A percentile compares a stretch with the other conserved stretches of the same genome.
phyloP scores from a whole-genome alignment of 2,113 vertebrate genomes.

The Chelonoidis abingdonii region DNA sequence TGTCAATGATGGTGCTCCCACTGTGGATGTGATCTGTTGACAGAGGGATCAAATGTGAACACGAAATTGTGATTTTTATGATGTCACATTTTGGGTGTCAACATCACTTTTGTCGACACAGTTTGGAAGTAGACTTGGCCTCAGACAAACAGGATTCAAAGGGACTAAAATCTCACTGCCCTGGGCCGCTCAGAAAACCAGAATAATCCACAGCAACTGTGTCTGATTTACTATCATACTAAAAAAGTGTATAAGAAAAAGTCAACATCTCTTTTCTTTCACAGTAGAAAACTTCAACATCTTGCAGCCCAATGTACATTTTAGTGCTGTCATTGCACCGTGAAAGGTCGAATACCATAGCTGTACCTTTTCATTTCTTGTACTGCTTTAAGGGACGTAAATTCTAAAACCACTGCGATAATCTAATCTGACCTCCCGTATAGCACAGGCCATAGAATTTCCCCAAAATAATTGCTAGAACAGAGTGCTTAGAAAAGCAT shows the following conservation, averaged over 20 bases:
- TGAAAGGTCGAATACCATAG: conserved; percentile 64
- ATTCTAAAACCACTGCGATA: neutral
- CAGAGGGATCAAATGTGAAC: too few relatives aligned
- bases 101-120: too few relatives aligned
- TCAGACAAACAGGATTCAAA: neutral
- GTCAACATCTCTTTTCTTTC: conserved; percentile 73
- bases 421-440: neutral
- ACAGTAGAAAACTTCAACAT: conserved; percentile 51
- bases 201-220: conserved; percentile 31
- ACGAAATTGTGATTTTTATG: too few relatives aligned
- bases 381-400: conserved; percentile 54
- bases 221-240: conserved; percentile 57
- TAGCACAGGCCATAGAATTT: neutral
- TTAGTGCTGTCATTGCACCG: conserved; percentile 53
- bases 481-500: neutral
- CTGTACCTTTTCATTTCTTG: conserved; percentile 62
- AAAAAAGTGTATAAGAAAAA: conserved; percentile 53
- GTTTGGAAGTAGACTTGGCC: too few relatives aligned
- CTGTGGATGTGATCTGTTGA: too few relatives aligned
- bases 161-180: neutral
- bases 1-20: too few relatives aligned
- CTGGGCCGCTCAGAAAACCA: conserved; percentile 39
- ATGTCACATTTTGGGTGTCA: too few relatives aligned
- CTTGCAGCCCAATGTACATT: conserved; percentile 65
- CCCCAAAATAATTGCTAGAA: neutral